A percentile compares a stretch with the other conserved stretches of the same genome.
Conservation (phyloP, 2,888 invertebrate genomes). For the Vesta saturnalis region DNA sequence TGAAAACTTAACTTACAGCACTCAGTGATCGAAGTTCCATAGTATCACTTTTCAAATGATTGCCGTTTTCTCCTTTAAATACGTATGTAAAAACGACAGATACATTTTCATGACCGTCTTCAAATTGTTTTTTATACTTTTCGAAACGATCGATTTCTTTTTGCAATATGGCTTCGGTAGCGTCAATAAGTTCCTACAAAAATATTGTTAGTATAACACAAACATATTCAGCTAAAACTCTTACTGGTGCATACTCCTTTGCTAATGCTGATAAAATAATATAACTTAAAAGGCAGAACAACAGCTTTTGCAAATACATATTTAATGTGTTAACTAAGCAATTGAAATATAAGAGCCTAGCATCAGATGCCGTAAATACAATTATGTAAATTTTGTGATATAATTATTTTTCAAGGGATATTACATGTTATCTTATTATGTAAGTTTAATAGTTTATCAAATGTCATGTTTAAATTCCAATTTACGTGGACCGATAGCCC, state of each 20-base stretch:
- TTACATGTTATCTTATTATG: background rate
- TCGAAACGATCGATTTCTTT: conserved; percentile 8
- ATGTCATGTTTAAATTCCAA: background rate
- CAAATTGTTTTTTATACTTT: background rate
- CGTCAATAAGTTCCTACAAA: background rate
- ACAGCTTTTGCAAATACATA: background rate
- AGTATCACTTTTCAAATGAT: background rate
- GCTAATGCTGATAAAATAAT: background rate
- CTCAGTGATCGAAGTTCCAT: conserved; percentile 4
- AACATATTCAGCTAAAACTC: background rate
- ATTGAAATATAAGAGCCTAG: background rate
- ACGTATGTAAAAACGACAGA: conserved; percentile 5
- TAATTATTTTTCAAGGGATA: background rate
- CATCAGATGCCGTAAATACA: background rate
- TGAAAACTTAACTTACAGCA: background rate
- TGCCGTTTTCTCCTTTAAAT: background rate
- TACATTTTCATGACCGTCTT: background rate
- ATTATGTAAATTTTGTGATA: background rate
- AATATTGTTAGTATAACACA: background rate
- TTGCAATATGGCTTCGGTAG: conserved; percentile 5
- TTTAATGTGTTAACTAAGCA: background rate
- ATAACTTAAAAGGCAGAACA: background rate
- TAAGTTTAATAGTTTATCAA: background rate
- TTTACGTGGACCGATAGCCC: too few species aligned
- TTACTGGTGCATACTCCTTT: background rate